These are phyloP conservation scores for Lacanobia oleracea DNA, from an alignment of 2,888 invertebrate genomes.

Conservation along the genomic window DNA sequence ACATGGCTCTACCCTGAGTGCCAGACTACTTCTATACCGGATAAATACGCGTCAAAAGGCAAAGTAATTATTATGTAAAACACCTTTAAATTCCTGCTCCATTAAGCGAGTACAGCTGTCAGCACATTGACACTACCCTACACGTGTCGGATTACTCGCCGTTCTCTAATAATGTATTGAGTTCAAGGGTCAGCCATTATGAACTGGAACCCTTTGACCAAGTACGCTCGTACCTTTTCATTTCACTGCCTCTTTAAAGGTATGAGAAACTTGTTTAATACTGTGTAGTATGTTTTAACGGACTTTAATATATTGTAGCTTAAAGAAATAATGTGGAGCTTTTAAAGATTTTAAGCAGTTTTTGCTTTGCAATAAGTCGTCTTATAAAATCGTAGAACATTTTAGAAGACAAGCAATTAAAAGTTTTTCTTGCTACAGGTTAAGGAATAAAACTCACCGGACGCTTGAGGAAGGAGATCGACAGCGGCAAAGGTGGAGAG, in stretches of 20 bases:
- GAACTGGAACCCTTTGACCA: constrained; percentile 46
- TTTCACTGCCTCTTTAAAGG: constrained; percentile 27
- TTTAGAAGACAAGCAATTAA: too few relatives aligned
- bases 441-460: too few relatives aligned
- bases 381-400: too few relatives aligned
- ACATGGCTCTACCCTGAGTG: too few relatives aligned
- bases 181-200: constrained; percentile 53
- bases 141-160: constrained; percentile 25
- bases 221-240: constrained; percentile 38
- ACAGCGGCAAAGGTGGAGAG: too few relatives aligned
- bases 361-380: not conserved
- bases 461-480: too few relatives aligned
- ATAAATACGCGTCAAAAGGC: not conserved
- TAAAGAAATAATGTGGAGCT: not conserved
- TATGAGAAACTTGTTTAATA: constrained; percentile 36
- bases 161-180: constrained; percentile 48
- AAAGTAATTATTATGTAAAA: not conserved
- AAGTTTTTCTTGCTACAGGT: too few relatives aligned
- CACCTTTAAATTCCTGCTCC: not conserved
- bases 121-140: not conserved
- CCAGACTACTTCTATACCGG: too few relatives aligned
- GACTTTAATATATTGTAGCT: not conserved
- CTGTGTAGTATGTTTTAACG: not conserved
- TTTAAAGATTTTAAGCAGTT: not conserved
- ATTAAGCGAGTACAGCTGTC: constrained; percentile 9